Evolutionary conservation across 2,113 vertebrate genomes (phyloP).

Genomic region (Scortum barcoo): DNA sequence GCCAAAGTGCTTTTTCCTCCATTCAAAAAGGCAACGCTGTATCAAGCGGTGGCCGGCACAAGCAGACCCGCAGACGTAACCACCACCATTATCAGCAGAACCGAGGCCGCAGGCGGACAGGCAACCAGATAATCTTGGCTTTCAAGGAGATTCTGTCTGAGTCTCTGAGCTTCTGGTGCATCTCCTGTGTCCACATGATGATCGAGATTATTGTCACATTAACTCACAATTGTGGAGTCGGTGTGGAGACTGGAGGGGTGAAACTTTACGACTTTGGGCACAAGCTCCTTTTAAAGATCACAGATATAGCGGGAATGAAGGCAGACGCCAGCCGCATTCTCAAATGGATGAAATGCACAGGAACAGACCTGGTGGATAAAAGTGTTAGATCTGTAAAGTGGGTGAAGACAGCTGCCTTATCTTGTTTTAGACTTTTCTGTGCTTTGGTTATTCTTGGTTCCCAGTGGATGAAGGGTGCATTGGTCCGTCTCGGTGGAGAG

Average conservation of each 20-base stretch:
- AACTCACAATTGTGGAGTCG: constrained; percentile 85
- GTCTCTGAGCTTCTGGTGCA: constrained; percentile 86
- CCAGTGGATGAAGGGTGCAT: constrained; percentile 67
- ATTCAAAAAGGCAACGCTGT: constrained; percentile 70
- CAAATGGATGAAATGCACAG: constrained; percentile 69
- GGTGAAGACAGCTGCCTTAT: constrained; percentile 77
- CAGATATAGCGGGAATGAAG: constrained; percentile 83
- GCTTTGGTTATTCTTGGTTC: constrained; percentile 81
- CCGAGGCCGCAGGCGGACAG: constrained; percentile 70
- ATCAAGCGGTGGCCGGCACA: constrained; percentile 83
- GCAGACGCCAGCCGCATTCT: constrained; percentile 78
- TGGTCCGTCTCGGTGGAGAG: constrained; percentile 63
- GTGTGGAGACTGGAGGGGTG: constrained; percentile 84
- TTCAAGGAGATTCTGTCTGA: constrained; percentile 85
- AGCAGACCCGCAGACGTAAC: constrained; percentile 85
- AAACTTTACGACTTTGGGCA: constrained; percentile 85
- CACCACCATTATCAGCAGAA: constrained; percentile 85
- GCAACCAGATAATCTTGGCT: constrained; percentile 75
- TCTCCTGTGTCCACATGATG: constrained; percentile 88
- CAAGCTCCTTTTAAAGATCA: constrained; percentile 79
- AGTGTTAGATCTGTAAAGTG: constrained; percentile 57
- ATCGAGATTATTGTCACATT: constrained; percentile 89
- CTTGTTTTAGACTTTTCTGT: constrained; percentile 82
- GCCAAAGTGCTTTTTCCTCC: constrained; percentile 64
- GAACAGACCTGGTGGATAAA: constrained; percentile 73